phyloP scores from a whole-genome alignment of 2,888 invertebrate species.

The Cyclophora albipunctata region DNA sequence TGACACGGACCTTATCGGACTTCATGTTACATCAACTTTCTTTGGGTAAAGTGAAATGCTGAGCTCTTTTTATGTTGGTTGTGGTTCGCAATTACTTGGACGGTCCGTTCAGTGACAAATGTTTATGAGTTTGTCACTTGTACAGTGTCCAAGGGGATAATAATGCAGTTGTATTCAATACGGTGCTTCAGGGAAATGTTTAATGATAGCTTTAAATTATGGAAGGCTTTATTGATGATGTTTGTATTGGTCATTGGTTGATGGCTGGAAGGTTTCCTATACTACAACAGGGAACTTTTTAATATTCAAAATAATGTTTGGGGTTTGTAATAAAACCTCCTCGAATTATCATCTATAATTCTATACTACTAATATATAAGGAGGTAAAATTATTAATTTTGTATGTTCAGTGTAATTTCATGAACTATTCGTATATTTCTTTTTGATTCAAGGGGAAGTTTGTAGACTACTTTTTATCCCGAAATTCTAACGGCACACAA shows the following conservation, averaged over 20 bases:
- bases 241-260: constrained; percentile 7
- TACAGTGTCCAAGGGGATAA: constrained; percentile 39
- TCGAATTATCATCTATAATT: too few species aligned
- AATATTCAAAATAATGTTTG: too few species aligned
- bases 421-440: too few species aligned
- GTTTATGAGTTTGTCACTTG: constrained; percentile 74
- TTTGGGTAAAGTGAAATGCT: constrained; percentile 8
- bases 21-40: background rate
- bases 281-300: too few species aligned
- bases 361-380: too few species aligned
- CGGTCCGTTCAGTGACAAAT: constrained; percentile 68
- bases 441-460: too few species aligned
- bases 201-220: constrained; percentile 25
- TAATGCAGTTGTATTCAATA: constrained; percentile 43
- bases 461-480: too few species aligned
- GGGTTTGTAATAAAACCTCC: too few species aligned
- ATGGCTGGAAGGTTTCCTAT: too few species aligned
- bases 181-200: constrained; percentile 42
- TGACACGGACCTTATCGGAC: constrained; percentile 25
- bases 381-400: too few species aligned
- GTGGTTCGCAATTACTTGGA: constrained; percentile 62
- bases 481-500: too few species aligned
- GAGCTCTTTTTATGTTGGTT: constrained; percentile 40
- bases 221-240: background rate
- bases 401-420: too few species aligned